These are phyloP conservation scores for Heliconius aoede DNA, from an alignment of 2,888 invertebrate species.

Conservation along the genomic window DNA sequence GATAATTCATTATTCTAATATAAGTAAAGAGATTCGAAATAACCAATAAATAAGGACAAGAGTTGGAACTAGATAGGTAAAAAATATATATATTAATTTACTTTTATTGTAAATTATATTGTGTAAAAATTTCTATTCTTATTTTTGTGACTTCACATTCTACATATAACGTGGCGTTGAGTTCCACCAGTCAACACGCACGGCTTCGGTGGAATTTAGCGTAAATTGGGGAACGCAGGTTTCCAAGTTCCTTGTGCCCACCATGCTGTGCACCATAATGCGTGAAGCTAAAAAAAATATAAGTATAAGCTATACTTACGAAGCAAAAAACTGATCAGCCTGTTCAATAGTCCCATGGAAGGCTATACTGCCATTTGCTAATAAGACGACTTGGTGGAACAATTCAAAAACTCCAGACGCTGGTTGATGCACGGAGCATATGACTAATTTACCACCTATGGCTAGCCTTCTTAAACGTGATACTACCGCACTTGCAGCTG, in stretches of 20 bases:
- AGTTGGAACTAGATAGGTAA: background rate
- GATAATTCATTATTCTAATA: background rate
- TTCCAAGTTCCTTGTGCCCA: too few species aligned
- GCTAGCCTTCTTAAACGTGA: slow-evolving; percentile 87
- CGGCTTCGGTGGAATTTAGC: too few species aligned
- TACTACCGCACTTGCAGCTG: slow-evolving; percentile 92
- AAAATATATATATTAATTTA: background rate
- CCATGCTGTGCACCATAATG: too few species aligned
- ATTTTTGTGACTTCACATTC: background rate
- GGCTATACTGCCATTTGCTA: slow-evolving; percentile 90
- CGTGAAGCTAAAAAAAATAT: too few species aligned
- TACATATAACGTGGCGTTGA: too few species aligned
- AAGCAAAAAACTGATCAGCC: slow-evolving; percentile 87
- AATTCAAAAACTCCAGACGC: slow-evolving; percentile 92
- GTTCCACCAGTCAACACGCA: too few species aligned
- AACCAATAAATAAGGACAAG: background rate
- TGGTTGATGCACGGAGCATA: slow-evolving; percentile 96
- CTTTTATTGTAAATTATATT: background rate
- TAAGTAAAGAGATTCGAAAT: background rate
- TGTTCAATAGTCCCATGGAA: slow-evolving; percentile 90
- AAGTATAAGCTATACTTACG: slow-evolving; percentile 75
- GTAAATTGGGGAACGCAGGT: too few species aligned
- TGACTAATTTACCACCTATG: slow-evolving; percentile 88
- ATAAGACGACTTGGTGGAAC: slow-evolving; percentile 90
- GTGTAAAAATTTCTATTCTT: background rate